Base-by-base conservation (phyloP, 2,888 invertebrate species). In the Cosmopolites sordidus region DNA sequence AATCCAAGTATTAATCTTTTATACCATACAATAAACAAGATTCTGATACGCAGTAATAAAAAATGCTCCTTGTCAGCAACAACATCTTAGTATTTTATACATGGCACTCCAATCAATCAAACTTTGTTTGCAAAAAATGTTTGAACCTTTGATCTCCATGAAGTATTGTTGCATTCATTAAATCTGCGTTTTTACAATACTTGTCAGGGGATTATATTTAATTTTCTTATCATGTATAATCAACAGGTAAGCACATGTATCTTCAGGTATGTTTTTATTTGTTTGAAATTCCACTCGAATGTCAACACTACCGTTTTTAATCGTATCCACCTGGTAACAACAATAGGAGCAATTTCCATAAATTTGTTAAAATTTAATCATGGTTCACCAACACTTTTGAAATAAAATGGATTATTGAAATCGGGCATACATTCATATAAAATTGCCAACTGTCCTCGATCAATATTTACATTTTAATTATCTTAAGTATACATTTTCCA, bases 201-300 rank as follows among this genome's bases (percentile, higher is more conserved):
- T 29, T 12, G 43, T 43, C 11, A 29, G 29, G 3, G 43, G 43
- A 43, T 43, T 43, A 27, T 43, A 43, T 43, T 43, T 43, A 15
- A 29, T 12, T 12, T 43, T 43, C 27, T 43, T 43, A 43, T 43
- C 43, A 14, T 43, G 43, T 43, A 43, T 8, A 29, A 43, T 43
- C 27, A 43, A 43, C 14, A 43, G 12, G 1, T 18, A 42, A 6
- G 16, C 42, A 42, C 22, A 42, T 11, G 42, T 42, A 22, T 42
- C 18, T 42, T 16, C 42, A 16, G 42, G 22, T 4, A 42, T 42
- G 12, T 42, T 42, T 22, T 16, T 37, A 14, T 22, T 42, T 16
- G 42, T 42, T 18, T 42, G 17, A 42, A 42, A 18, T 11, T 42
- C 42, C 42, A 42, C 3, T 18, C 22, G 8, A 22, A 42, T 42